Base-by-base conservation (phyloP, 2,113 vertebrate genomes). In the Leptosomus discolor region DNA sequence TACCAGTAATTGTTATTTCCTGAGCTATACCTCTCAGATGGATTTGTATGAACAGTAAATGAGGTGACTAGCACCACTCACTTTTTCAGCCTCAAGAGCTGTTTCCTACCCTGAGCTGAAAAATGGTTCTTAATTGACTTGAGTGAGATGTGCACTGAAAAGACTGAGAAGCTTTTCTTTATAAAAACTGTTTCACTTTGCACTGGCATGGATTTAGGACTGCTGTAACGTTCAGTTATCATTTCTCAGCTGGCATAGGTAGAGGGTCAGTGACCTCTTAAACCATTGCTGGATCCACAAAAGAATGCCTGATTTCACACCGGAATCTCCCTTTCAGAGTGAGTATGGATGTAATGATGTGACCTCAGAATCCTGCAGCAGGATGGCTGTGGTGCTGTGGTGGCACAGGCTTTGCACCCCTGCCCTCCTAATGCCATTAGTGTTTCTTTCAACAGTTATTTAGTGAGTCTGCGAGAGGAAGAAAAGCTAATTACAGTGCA, bases 71-170 rank as follows among this genome's bases (percentile, higher is more conserved):
- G 22, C 67, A 73, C 11, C 48, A 12, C 45, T 85, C 61, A 76
- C n/a, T 53, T 71, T 36, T 70, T 75, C 65, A 77, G 71, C 41
- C 50, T 80, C 57, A 34, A 63, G 63, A 90, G 67, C 53, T 57
- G 12, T 53, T 92, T 94, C 68, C 61, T 50, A 84, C 58, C 24
- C 63, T 74, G 29, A 46, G 41, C 41, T 65, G 82, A 65, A 94
- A 94, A 95, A 73, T 41, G 57, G 32, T 14, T 77, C 58, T 79
- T 95, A 96, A 97, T 80, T 91, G 88, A 70, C 83, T 83, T 58
- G 50, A 91, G 58, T 2, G 12, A 83, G 37, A 71, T 2, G 34
- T 6, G 13, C 32, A n/a, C 64, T 82, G 65, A 93, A 90, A 92
- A 75, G 45, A 18, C 19, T 4, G 73, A 64, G 27, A 71, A 65